These are phyloP conservation scores for Nesometra sesokonis DNA, from an alignment of 35 echinoderm and acorn worm species.

Conservation along the genomic window DNA sequence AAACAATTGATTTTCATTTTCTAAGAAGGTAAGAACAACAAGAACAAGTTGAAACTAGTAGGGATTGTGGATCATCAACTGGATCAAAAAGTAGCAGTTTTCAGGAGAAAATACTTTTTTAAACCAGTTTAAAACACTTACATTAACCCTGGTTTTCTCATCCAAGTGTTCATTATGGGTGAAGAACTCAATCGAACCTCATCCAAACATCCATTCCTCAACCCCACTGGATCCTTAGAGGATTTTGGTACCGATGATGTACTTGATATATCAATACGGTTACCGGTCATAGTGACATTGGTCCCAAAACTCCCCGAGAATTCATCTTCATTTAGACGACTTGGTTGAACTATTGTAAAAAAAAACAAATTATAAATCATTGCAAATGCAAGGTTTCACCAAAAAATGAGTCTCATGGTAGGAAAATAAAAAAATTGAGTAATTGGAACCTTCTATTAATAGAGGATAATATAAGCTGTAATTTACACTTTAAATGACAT, in stretches of 20 bases:
- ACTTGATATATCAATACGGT: slow-evolving; percentile 38
- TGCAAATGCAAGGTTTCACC: not conserved
- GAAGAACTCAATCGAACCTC: not conserved
- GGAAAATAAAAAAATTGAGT: no score
- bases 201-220: not conserved
- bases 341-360: not conserved
- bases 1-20: no score
- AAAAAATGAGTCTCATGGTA: no score
- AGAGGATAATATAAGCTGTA: no score
- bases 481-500: no score
- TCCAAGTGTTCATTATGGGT: not conserved
- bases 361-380: not conserved
- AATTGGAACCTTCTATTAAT: no score
- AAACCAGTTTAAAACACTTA: not conserved
- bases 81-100: no score
- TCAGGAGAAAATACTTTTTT: no score
- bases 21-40: no score
- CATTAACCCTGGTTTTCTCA: not conserved
- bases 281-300: slow-evolving; percentile 59
- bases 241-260: no score
- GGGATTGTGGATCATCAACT: no score
- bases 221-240: not conserved
- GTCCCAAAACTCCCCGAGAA: slow-evolving; percentile 24
- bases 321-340: not conserved
- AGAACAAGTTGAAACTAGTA: no score